Base-by-base conservation (phyloP, 1,140 invertebrate species). In the Macrobrachium rosenbergii region DNA sequence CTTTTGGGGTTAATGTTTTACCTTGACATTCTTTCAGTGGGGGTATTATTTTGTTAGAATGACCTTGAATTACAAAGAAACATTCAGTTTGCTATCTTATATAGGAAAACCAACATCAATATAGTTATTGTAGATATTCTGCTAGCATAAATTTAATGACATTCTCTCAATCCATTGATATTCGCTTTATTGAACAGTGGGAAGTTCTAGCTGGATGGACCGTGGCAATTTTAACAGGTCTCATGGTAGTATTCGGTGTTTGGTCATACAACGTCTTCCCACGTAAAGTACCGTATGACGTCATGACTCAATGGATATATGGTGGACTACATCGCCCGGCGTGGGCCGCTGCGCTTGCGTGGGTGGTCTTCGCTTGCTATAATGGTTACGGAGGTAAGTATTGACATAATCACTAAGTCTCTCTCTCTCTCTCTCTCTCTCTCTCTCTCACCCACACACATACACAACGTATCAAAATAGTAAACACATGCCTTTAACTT, bases 301-400 rank as follows among this genome's bases (percentile, higher is more conserved):
- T 86, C 11, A 59, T 86, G n/a, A 86, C 83, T 1, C 75, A 78
- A 37, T 23, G 78, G 76, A 63, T 79, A 16, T 86, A 86, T n/a
- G 83, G 75, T 8, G 75, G 75, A 14, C 8, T 67, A 0, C 75
- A 79, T n/a, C 60, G 83, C 14, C 23, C 43, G 3, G 76, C 83
- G n/a, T 86, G 83, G 83, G 83, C 37, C 10, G 62, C 76, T 58
- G 83, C 58, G 12, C 62, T 86, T 10, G 83, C 59, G 3, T 85
- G 83, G 83, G 60, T 85, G 3, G 62, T 85, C n/a, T 86, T 45
- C 23, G 83, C 83, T 10, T 86, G 76, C n/a, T 64, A 86, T n/a
- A 72, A 72, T 67, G 83, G 83, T 7, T 79, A 79, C 43, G 83
- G 83, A 78, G 83, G 83, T 86, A 19, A 78, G 28, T 37, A 76